Conservation (phyloP, 2,888 invertebrate species). For the Chymomyza caudatula region DNA sequence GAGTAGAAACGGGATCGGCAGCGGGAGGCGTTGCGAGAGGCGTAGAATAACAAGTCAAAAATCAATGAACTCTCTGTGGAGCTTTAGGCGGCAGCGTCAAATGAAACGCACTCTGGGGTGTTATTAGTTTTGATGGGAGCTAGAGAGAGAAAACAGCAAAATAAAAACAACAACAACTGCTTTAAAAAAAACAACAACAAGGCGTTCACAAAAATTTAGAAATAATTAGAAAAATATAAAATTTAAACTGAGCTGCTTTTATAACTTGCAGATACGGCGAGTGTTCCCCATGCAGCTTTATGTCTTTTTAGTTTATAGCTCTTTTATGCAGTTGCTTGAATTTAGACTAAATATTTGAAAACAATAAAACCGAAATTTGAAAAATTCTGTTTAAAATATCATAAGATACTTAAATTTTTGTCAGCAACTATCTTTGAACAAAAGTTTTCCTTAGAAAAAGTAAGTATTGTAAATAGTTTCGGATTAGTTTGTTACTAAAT, state of each 20-base stretch:
- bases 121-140: constrained; percentile 44
- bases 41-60: constrained; percentile 37
- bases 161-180: constrained; percentile 20
- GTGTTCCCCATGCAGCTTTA: background rate
- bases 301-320: background rate
- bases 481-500: too few relatives aligned
- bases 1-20: background rate
- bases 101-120: constrained; percentile 50
- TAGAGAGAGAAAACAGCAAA: background rate
- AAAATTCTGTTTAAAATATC: background rate
- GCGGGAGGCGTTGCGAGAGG: background rate
- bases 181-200: constrained; percentile 17
- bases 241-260: background rate
- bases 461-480: too few relatives aligned
- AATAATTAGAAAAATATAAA: constrained; percentile 54
- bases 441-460: background rate
- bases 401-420: background rate
- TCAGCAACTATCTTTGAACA: background rate
- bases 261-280: background rate
- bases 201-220: constrained; percentile 9
- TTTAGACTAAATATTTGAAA: background rate
- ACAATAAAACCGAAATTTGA: background rate
- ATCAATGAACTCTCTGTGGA: constrained; percentile 66
- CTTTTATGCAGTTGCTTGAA: background rate
- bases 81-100: constrained; percentile 38